These are phyloP conservation scores for Hippocampus abdominalis DNA, from an alignment of 2,113 vertebrate genomes.

Conservation along the genomic window DNA sequence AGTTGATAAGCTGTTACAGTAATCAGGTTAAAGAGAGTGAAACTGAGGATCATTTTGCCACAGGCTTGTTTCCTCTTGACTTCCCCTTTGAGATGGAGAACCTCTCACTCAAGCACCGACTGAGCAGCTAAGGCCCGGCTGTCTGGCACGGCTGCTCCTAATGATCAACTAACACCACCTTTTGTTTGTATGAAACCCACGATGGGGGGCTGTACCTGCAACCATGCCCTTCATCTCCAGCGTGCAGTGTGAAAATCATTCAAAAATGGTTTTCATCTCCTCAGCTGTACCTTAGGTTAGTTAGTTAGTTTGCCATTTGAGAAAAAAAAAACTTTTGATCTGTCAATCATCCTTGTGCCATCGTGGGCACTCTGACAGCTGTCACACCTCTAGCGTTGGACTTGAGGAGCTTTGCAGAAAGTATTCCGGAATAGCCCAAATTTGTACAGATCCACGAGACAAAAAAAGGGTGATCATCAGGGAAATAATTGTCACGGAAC, in stretches of 20 bases:
- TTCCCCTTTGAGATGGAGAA: constrained; percentile 44
- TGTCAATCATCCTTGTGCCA: too few species aligned
- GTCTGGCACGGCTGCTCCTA: constrained; percentile 39
- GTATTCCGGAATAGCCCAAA: too few species aligned
- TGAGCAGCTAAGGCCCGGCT: constrained; percentile 34
- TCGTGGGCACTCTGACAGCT: too few species aligned
- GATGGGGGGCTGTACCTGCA: constrained; percentile 37
- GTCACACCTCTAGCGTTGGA: too few species aligned
- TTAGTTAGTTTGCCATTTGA: not conserved
- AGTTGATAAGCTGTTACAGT: constrained; percentile 69
- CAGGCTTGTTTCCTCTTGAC: constrained; percentile 48
- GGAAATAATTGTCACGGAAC: too few species aligned
- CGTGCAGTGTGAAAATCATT: constrained; percentile 45
- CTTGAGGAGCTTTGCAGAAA: too few species aligned
- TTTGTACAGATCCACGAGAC: too few species aligned
- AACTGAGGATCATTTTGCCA: constrained; percentile 50
- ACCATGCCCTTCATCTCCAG: constrained; percentile 52
- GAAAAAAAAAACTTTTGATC: not conserved
- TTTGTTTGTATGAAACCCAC: constrained; percentile 53
- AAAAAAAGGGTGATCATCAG: too few species aligned
- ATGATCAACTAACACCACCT: constrained; percentile 47
- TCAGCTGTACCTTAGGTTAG: not conserved
- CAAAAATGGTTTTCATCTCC: not conserved
- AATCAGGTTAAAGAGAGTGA: constrained; percentile 70
- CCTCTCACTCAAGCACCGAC: constrained; percentile 40